These are phyloP conservation scores for Prionailurus bengalensis DNA, from an alignment of 2,113 vertebrate genomes.

Conservation along the genomic window DNA sequence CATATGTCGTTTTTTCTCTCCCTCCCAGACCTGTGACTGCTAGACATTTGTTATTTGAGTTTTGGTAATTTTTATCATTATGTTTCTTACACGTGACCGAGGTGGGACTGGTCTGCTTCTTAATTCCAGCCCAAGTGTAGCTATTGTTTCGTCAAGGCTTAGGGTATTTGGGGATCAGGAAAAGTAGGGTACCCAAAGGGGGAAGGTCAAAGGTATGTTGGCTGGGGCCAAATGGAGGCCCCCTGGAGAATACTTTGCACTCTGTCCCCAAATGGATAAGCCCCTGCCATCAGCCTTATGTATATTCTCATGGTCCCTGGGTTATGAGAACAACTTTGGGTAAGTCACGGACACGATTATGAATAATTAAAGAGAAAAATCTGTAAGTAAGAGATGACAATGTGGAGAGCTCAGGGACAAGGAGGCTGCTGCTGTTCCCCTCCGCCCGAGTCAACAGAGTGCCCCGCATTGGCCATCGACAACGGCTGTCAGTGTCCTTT, in stretches of 20 bases:
- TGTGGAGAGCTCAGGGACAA: rapidly evolving
- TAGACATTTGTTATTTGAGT: neutral
- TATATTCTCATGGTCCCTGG: rapidly evolving
- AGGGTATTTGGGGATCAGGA: no score
- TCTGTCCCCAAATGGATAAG: neutral
- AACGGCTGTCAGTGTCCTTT: rapidly evolving
- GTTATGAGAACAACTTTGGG: rapidly evolving
- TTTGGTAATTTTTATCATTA: neutral
- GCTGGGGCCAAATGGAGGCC: rapidly evolving
- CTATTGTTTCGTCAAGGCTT: rapidly evolving
- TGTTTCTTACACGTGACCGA: neutral
- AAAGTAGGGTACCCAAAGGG: rapidly evolving
- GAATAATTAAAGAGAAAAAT: neutral
- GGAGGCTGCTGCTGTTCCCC: rapidly evolving
- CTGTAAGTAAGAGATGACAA: neutral
- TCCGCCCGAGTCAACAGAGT: rapidly evolving
- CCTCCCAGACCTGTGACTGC: neutral
- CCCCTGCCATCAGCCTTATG: no score
- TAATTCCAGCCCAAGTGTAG: rapidly evolving
- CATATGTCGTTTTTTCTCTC: neutral
- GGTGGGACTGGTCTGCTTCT: rapidly evolving
- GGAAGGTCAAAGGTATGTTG: neutral
- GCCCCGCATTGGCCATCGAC: rapidly evolving
- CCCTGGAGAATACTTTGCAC: neutral
- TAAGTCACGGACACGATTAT: rapidly evolving